A percentile compares a stretch with the other conserved stretches of the same genome.
These are phyloP conservation scores for Phortica variegata DNA, from an alignment of 1,140 invertebrate genomes.

Conservation along the genomic window DNA sequence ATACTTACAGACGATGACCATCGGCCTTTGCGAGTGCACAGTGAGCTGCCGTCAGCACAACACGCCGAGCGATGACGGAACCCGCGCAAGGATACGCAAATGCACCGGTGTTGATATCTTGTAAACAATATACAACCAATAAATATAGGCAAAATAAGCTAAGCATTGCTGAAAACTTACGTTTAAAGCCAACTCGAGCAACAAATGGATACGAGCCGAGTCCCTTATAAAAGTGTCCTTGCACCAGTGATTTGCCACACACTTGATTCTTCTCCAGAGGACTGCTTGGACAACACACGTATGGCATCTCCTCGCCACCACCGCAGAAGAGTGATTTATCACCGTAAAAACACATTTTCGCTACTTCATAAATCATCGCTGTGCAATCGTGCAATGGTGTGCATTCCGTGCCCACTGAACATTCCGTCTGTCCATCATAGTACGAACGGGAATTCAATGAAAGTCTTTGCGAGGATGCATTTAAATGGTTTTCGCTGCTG, in stretches of 20 bases:
- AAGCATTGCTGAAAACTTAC: no score
- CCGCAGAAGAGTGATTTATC: constrained; percentile 55
- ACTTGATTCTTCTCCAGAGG: constrained; percentile 52
- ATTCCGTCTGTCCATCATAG: constrained; percentile 24
- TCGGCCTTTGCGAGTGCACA: constrained; percentile 70
- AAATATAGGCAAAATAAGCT: constrained; percentile 1
- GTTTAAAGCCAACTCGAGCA: constrained; percentile 66
- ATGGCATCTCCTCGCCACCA: constrained; percentile 47
- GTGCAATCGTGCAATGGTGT: constrained; percentile 52
- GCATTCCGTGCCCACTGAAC: constrained; percentile 48
- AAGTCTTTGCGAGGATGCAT: constrained; percentile 12
- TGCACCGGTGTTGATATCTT: constrained; percentile 64
- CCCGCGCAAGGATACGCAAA: constrained; percentile 70
- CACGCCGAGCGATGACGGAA: constrained; percentile 64
- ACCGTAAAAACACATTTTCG: constrained; percentile 50
- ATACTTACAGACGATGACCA: constrained; percentile 67
- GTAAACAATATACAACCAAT: constrained; percentile 3
- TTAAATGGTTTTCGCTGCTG: constrained; percentile 3
- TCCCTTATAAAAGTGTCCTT: constrained; percentile 65
- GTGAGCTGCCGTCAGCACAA: constrained; percentile 70
- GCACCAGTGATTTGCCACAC: constrained; percentile 66
- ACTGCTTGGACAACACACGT: constrained; percentile 54
- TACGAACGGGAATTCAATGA: constrained; percentile 37
- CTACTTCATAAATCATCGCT: constrained; percentile 48
- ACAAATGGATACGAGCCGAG: constrained; percentile 69